phyloP scores from a whole-genome alignment of 2,113 vertebrate genomes.

The Cariama cristata region DNA sequence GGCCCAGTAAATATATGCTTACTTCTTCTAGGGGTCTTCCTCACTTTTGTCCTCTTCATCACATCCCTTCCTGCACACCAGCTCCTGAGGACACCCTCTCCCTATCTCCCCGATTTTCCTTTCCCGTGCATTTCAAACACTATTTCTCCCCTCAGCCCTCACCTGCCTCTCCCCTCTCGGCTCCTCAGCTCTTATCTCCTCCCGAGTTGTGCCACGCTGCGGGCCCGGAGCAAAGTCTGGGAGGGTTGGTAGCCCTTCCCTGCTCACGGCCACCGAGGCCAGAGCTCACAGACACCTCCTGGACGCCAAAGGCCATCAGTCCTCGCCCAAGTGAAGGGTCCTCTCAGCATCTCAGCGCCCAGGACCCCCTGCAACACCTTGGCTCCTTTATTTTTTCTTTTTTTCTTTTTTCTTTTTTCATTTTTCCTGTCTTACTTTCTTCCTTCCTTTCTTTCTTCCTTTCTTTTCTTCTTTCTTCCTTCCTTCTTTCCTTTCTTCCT shows the following conservation, averaged over 20 bases:
- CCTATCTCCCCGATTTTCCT: neutral
- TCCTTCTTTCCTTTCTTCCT: rapidly evolving
- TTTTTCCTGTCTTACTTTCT: no score
- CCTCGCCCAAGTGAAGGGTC: neutral
- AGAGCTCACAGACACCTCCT: neutral
- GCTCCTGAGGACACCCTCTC: neutral
- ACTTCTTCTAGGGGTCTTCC: neutral
- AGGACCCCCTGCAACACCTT: neutral
- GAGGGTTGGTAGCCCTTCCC: neutral
- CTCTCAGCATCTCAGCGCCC: neutral
- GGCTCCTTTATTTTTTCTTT: neutral
- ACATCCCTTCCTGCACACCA: neutral
- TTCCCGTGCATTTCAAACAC: neutral
- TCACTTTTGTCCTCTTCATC: neutral
- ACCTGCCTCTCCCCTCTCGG: neutral
- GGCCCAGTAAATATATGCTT: neutral
- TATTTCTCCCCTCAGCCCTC: neutral
- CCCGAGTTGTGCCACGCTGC: neutral
- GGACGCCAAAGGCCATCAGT: neutral
- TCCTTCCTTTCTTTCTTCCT: no score
- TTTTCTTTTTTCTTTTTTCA: no score
- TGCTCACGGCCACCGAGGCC: neutral
- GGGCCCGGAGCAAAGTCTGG: neutral
- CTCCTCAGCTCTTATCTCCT: neutral
- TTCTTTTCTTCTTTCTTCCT: neutral